Conservation (phyloP, 92 coral and sea anemone species). For the Parazoanthus atlanticus region DNA sequence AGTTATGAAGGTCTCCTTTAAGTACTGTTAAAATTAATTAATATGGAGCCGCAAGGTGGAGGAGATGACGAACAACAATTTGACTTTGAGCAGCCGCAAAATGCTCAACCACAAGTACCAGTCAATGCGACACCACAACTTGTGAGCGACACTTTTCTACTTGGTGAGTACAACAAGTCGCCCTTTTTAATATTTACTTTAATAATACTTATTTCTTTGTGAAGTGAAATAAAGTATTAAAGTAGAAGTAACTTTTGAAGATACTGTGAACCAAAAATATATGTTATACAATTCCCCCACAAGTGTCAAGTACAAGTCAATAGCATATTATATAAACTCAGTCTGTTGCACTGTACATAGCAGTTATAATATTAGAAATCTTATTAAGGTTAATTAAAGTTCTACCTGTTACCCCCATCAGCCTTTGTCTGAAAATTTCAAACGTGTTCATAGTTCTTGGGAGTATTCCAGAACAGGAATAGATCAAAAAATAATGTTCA, state of each 20-base stretch:
- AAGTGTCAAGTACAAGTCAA: too few relatives aligned
- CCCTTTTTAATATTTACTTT: not conserved
- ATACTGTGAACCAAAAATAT: not conserved
- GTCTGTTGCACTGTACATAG: too few relatives aligned
- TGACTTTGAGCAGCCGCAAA: slow-evolving; percentile 1
- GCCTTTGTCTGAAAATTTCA: too few relatives aligned
- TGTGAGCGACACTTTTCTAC: slow-evolving; percentile 19
- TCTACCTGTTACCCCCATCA: too few relatives aligned
- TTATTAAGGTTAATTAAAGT: too few relatives aligned
- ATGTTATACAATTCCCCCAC: too few relatives aligned
- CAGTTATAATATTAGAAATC: too few relatives aligned
- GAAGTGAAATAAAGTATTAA: not conserved
- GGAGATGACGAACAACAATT: not conserved
- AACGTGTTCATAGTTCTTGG: too few relatives aligned
- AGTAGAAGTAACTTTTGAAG: not conserved
- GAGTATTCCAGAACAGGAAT: too few relatives aligned
- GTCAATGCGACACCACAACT: slow-evolving; percentile 20
- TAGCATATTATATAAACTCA: too few relatives aligned
- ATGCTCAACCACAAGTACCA: not conserved
- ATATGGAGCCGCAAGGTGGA: slow-evolving; percentile 18
- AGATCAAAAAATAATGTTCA: too few relatives aligned
- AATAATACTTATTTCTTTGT: not conserved
- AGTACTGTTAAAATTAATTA: not conserved
- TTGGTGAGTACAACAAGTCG: not conserved
- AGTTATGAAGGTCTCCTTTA: not conserved